Base-by-base conservation (phyloP, 1,140 invertebrate species). In the Eumaeus atala region DNA sequence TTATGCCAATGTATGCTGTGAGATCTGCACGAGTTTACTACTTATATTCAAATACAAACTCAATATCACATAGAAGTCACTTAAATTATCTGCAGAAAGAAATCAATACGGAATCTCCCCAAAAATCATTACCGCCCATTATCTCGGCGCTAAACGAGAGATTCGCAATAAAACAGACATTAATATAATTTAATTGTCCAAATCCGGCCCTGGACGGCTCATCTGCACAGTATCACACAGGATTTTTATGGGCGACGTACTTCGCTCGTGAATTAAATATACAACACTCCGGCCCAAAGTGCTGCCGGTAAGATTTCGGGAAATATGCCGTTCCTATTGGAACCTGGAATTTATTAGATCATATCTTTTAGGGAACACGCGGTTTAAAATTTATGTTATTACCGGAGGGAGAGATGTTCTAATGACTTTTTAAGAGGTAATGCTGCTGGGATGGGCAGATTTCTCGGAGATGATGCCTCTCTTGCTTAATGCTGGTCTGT, bases 151-250 rank as follows among this genome's bases (percentile, higher is more conserved):
- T 77, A 74, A 84, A 78, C 69, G 66, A 66, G 77, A 75, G 80
- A 86, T 84, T 86, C 77, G 78, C 79, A 74, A 77, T 86, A 84
- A 86, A 86, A 80, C 67, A 72, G 74, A 74, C 77, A 74, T 82
- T 80, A 84, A 78, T 77, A 80, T 67, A 84, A 86, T 84, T 76
- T 76, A 77, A 83, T 83, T 81, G 78, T 68, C 58, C 42, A 63
- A 84, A 75, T 84, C 70, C 81, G 72, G 58, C 72, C 77, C 80
- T 77, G 76, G 64, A 48, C 44, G 62, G 64, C 74, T 85, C 80
- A 82, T 86, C 83, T 86, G 83, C 74, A 78, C 80, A 83, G 72
- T 72, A 77, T 86, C 80, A 79, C 67, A 64, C 56, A 56, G 78
- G 80, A 86, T 86, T 86, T 86, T 86, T 86, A 86, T 84, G 76